Evolutionary conservation across 2,113 vertebrate species (phyloP), one percentile per base, ranked within the genome.

Genomic region (Dipodomys spectabilis): DNA sequence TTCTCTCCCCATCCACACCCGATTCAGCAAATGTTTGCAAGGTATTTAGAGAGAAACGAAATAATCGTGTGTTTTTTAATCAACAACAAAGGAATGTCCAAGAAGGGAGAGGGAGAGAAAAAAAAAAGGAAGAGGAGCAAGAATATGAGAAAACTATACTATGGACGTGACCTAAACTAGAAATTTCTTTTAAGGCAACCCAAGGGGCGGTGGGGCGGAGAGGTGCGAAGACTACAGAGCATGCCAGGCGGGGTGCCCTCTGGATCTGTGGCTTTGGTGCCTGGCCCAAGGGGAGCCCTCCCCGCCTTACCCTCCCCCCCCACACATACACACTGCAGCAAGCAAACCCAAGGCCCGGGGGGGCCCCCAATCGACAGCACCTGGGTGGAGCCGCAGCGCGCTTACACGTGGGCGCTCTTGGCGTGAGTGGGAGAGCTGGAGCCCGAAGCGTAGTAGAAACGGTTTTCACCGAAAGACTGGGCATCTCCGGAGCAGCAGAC

Each of bases 401-500:
- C 74, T 98, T 98, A 99, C 90, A 99, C 99, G 0, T 98, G 98
- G 0, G 98, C 99, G 0, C 99, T 99, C 98, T 99, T 99, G 88
- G 99, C 99, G 0, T 99, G 99, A 93, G 98, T 99, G 1, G 98
- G 98, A 5, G 98, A 98, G 92, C 98, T 98, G 92, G 98, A 98
- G 1, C 98, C 98, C 0, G 99, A 99, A 78, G 98, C 99, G 90
- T 99, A 99, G 98, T 99, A 99, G 98, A 99, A 99, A 87, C 98
- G 99, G 97, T 99, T 99, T 92, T 99, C 99, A 8, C 98, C 98
- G 49, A 98, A 99, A 0, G 98, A 88, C 96, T 98, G 98, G 13
- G 98, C 97, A 0, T 96, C 96, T 7, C 98, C 98, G 0, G 98
- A 94, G 96, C 99, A 99, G 95, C 99, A 99, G 83, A 98, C 89